Conservation (phyloP, 2,113 vertebrate species). For the Heterotilapia buettikoferi region DNA sequence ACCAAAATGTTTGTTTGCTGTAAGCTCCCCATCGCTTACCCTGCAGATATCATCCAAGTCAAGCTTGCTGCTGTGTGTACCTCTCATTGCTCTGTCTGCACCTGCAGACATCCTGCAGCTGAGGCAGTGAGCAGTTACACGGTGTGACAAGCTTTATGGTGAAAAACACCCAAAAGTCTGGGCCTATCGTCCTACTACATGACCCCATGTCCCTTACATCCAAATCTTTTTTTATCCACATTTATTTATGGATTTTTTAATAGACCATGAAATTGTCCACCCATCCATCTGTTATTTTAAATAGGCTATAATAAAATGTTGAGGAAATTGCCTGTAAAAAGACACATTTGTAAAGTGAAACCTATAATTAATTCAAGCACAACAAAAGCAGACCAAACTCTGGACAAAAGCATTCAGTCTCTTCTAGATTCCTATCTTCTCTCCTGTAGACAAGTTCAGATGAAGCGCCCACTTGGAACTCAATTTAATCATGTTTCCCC, state of each 20-base stretch:
- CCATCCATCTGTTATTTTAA: not conserved
- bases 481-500: constrained; percentile 55
- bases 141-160: not conserved
- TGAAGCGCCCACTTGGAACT: constrained; percentile 56
- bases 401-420: not conserved
- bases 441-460: constrained; percentile 51
- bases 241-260: not conserved
- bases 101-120: not conserved
- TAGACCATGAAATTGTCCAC: accelerated
- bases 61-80: not conserved
- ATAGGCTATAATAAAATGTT: not conserved
- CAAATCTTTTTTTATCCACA: not conserved
- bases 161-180: not conserved
- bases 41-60: not conserved
- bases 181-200: not conserved
- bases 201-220: not conserved
- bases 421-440: not conserved
- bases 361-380: not conserved
- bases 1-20: not conserved
- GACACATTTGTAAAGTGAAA: not conserved
- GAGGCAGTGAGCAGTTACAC: not conserved
- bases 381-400: not conserved
- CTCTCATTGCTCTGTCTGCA: not conserved
- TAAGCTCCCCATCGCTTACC: not conserved
- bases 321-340: not conserved